Evolutionary conservation across 2,113 vertebrate genomes (phyloP), one percentile per base, ranked within the genome.

Genomic region (Spea multiplicata): DNA sequence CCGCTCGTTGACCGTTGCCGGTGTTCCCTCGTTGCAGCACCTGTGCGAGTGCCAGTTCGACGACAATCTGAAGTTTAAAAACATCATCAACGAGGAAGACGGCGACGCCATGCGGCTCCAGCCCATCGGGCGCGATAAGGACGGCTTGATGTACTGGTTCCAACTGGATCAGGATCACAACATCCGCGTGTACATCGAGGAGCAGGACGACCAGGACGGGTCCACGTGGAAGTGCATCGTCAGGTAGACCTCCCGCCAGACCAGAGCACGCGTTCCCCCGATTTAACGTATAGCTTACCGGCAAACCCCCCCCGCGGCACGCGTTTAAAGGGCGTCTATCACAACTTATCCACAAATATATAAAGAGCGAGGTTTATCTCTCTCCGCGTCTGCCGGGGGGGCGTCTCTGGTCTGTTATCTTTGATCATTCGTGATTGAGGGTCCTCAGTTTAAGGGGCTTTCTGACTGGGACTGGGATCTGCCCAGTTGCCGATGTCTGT

Each of bases 21-120:
- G 55, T 6, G 0, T 48, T 45, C 13, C 17, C 8, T 73, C 10
- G 0, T 84, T 86, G 14, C 82, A 99, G 97, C 97, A 97, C 87
- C 94, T 99, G 82, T 99, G 97, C 0, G 97, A 99, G 88, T 96
- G 96, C 89, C 97, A 99, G 88, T 99, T 99, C 84, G 97, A 99
- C 62, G 97, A 99, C 87, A 99, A 99, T 93, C 89, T 99, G 0
- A 99, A 98, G 88, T 98, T 99, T 84, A 99, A 99, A 87, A 96
- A 91, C 17, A 91, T 91, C 6, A 93, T 99, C 78, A 99, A 99
- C 0, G 97, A 99, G 79, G 97, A 99, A 81, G 96, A 98, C 66
- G 95, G 95, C 0, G 97, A 99, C 5, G 91, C 93, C 79, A 98
- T 99, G 97, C 95, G 97, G 2, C 87, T 99, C 16, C 97, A 96